Evolutionary conservation across 2,113 vertebrate genomes (phyloP), one percentile per base, ranked within the genome.

Genomic region (Callorhinus ursinus): DNA sequence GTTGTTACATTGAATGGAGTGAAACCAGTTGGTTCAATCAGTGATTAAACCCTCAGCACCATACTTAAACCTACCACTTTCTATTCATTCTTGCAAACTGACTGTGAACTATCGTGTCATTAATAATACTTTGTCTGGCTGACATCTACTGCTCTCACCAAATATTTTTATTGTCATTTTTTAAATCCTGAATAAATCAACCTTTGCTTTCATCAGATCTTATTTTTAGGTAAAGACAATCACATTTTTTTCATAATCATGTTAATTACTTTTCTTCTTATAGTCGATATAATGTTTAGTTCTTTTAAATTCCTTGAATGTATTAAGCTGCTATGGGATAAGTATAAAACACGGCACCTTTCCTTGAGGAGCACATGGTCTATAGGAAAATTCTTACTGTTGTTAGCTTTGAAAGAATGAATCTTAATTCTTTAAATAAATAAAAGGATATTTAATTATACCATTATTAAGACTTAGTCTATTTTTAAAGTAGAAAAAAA

Each of bases 131-230:
- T 71, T 76, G 12, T 92, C 61, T 93, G 51, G 28, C 51, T 55
- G 28, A 71, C 51, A 57, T 31, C 15, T 24, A 82, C 57, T 82
- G 77, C 19, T 57, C 16, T 91, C 51, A 88, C 8, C 74, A 93
- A 82, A 9, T 63, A 55, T 76, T 76, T 96, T 97, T 63, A 63
- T 87, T 97, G 51, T 24, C n/a, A 42, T 93, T 93, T 87, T 33
- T 22, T 55, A 53, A 53, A 95, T 90, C n/a, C n/a, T 87, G 76
- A 93, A 55, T 95, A 86, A 95, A 93, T 87, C 39, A 90, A 95
- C 3, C 22, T 90, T 95, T 61, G 36, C 85, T 53, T 94, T 83
- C 26, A 82, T 71, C 55, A 85, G 42, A 67, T 89, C 63, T 63
- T 88, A 72, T 83, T 67, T 93, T 93, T 95, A 63, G 88, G 55